Evolutionary conservation across 2,888 invertebrate species (phyloP), one percentile per base, ranked within the genome.

Genomic region (Caenorhabditis becei): DNA sequence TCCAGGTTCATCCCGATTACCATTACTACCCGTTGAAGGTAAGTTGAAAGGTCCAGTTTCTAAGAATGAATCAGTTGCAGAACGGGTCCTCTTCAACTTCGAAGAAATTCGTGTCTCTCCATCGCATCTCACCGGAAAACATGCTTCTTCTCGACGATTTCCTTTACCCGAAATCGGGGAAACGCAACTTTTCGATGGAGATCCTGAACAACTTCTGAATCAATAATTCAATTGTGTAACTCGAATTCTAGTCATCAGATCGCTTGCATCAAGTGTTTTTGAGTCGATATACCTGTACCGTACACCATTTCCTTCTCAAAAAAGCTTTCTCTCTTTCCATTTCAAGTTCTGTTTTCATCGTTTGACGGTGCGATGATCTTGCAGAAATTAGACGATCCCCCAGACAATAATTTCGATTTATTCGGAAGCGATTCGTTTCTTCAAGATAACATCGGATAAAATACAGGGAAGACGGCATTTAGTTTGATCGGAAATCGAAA

Each of bases 61-160:
- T 32, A 32, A 32, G 32, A 32, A 32, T 41, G 10, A 11, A 41
- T 11, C 14, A 2, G 23, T 54, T 67, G 24, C 75, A 77, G 75
- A 65, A 74, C 49, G 61, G 67, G 2, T 51, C 67, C 23, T 44
- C 47, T 16, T 41, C 41, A 14, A 62, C 67, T 37, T 67, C 66
- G 44, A 41, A 67, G 24, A 77, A 77, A n/a, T 69, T 77, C 16
- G 62, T 77, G 10, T 77, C 75, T 16, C 54, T 77, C 2, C 75
- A 77, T 41, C 51, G 62, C 16, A 53, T 77, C n/a, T 77, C 75
- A 4, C 75, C 75, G 24, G n/a, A 24, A 23, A 61, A 61, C 47
- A 77, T 77, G 67, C 37, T 61, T n/a, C 24, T 67, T 32, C 54
- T 74, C 18, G 65, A 74, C 59, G 26, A 26, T 24, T 24, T 74